Evolutionary conservation across 1,140 invertebrate genomes (phyloP).

Genomic region (Macrocentrus cingulum): DNA sequence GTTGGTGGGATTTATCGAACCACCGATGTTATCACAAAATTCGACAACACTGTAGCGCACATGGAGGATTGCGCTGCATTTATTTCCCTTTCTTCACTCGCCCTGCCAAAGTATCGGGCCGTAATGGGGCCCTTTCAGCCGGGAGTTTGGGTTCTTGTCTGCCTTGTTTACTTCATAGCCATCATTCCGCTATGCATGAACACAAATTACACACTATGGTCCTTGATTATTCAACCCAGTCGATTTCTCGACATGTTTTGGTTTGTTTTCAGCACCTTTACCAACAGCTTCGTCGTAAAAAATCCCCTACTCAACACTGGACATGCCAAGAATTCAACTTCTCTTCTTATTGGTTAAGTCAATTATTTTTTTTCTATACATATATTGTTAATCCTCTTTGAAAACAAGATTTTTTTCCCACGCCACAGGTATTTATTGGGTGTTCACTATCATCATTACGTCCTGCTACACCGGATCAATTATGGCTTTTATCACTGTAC

Average conservation of each 20-base stretch:
- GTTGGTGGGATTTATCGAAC: conserved; percentile 71
- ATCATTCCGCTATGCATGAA: conserved; percentile 73
- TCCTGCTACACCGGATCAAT: conserved; percentile 78
- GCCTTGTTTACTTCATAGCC: conserved; percentile 68
- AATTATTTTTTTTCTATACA: conserved; percentile 16
- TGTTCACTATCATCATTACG: conserved; percentile 78
- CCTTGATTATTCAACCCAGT: conserved; percentile 66
- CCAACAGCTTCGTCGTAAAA: conserved; percentile 73
- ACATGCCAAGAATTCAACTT: conserved; percentile 68
- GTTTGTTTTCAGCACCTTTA: conserved; percentile 81
- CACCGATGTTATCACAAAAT: conserved; percentile 54
- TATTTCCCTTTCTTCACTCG: conserved; percentile 72
- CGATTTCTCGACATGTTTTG: conserved; percentile 77
- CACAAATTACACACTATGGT: conserved; percentile 65
- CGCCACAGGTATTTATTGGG: conserved; percentile 77
- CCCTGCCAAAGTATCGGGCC: conserved; percentile 76
- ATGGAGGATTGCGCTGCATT: conserved; percentile 74
- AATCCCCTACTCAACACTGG: conserved; percentile 69
- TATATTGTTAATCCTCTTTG: too few relatives aligned
- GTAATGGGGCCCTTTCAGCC: conserved; percentile 78
- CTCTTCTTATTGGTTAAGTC: conserved; percentile 67
- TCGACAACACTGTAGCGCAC: conserved; percentile 65
- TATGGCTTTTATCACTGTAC: conserved; percentile 77
- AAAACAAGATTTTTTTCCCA: too few relatives aligned
- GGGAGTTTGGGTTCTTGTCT: conserved; percentile 73